Evolutionary conservation across 2,888 invertebrate genomes (phyloP).

Genomic region (Lucinisca nassula): DNA sequence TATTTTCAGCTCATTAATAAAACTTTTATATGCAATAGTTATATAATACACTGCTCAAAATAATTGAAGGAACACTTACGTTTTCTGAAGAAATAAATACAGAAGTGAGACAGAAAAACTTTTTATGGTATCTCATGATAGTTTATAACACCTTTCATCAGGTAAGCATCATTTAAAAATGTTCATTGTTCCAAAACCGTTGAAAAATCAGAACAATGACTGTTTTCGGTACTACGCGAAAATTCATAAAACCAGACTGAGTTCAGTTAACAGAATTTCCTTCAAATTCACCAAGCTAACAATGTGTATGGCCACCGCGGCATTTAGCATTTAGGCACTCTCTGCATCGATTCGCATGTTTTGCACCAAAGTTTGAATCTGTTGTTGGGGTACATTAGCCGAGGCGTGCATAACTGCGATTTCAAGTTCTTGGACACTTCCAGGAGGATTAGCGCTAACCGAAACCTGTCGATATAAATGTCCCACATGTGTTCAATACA

Average conservation of each 20-base stretch:
- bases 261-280: not conserved
- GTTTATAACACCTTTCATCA: not conserved
- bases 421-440: not conserved
- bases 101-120: not conserved
- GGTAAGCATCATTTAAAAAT: not conserved
- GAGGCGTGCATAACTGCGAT: not conserved
- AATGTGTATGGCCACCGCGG: not conserved
- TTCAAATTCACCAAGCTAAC: not conserved
- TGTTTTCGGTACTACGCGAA: no score
- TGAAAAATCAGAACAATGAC: not conserved
- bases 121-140: not conserved
- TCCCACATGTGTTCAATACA: not conserved
- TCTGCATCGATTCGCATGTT: not conserved
- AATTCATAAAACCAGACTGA: no score
- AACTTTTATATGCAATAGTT: no score
- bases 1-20: no score
- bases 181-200: not conserved
- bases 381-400: not conserved
- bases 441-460: not conserved
- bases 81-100: not conserved
- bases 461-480: not conserved
- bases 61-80: no score
- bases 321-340: no score
- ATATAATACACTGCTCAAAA: no score
- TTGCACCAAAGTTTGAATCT: not conserved